These are phyloP conservation scores for Pavo muticus DNA, from an alignment of 2,113 vertebrate genomes.

Conservation along the genomic window DNA sequence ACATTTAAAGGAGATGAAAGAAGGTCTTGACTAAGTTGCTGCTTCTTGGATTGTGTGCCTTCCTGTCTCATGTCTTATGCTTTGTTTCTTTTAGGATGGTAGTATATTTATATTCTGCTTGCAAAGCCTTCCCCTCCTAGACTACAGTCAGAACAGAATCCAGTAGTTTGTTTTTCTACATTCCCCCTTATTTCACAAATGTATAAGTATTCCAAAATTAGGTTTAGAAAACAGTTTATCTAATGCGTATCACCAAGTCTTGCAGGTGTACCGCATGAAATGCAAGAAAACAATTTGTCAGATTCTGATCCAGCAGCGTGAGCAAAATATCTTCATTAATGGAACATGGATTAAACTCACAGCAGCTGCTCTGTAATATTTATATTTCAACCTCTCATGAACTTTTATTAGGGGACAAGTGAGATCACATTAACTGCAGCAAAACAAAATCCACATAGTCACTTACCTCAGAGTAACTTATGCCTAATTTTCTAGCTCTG, in stretches of 20 bases:
- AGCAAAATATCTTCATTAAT: conserved; percentile 47
- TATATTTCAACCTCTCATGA: conserved; percentile 42
- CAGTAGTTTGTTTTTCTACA: conserved; percentile 49
- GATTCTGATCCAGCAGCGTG: neutral
- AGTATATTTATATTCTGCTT: conserved; percentile 52
- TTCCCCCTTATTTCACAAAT: conserved; percentile 3
- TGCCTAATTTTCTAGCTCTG: neutral
- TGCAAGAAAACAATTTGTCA: neutral
- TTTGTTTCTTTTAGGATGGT: conserved; percentile 55
- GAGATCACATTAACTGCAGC: conserved; percentile 26
- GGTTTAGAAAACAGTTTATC: conserved; percentile 30
- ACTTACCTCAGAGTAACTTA: conserved; percentile 13
- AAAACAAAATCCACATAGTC: conserved; percentile 6
- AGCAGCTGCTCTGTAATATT: conserved; percentile 46
- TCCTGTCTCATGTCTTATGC: conserved; percentile 18
- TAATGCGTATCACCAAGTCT: neutral
- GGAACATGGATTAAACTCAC: conserved; percentile 19
- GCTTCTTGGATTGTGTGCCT: conserved; percentile 22
- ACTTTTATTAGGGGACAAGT: conserved; percentile 47
- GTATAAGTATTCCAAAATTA: conserved; percentile 14
- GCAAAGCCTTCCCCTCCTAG: neutral
- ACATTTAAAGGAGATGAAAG: conserved; percentile 51
- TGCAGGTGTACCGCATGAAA: conserved; percentile 18
- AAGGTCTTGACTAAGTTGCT: conserved; percentile 31
- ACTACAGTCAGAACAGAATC: neutral